phyloP scores from a whole-genome alignment of 2,797 vertebrate genomes.

The Spheniscus humboldti region DNA sequence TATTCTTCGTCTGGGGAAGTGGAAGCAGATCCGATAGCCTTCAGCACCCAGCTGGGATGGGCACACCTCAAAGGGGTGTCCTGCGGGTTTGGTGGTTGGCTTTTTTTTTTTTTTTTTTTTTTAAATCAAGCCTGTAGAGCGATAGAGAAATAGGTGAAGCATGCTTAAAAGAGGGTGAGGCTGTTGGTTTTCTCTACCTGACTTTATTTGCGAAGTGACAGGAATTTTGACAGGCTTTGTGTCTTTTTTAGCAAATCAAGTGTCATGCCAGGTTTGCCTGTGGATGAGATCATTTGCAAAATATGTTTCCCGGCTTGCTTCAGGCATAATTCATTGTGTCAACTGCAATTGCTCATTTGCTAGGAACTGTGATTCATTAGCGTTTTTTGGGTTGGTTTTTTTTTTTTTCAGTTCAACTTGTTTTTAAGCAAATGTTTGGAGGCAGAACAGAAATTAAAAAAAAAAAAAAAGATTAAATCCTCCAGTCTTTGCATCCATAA shows the following conservation, averaged over 20 bases:
- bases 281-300: constrained; percentile 71
- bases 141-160: constrained; percentile 16
- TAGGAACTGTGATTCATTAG: constrained; percentile 49
- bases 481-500: not conserved
- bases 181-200: constrained; percentile 50
- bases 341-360: constrained; percentile 58
- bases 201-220: constrained; percentile 50
- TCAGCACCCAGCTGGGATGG: not conserved
- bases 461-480: not conserved
- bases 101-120: not conserved
- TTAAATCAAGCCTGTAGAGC: not conserved
- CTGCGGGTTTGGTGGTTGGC: too few relatives aligned
- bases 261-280: constrained; percentile 62
- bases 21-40: fast-evolving
- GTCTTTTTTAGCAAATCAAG: constrained; percentile 63
- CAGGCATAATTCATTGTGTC: constrained; percentile 53
- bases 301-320: constrained; percentile 61
- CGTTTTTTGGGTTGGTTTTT: not conserved
- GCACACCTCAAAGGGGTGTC: not conserved
- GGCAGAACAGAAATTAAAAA: not conserved
- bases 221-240: constrained; percentile 47
- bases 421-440: not conserved
- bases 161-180: constrained; percentile 24
- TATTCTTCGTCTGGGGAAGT: not conserved
- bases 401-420: not conserved